These are phyloP conservation scores for Cochlearius cochlearius DNA, from an alignment of 2,113 vertebrate species.

Conservation along the genomic window DNA sequence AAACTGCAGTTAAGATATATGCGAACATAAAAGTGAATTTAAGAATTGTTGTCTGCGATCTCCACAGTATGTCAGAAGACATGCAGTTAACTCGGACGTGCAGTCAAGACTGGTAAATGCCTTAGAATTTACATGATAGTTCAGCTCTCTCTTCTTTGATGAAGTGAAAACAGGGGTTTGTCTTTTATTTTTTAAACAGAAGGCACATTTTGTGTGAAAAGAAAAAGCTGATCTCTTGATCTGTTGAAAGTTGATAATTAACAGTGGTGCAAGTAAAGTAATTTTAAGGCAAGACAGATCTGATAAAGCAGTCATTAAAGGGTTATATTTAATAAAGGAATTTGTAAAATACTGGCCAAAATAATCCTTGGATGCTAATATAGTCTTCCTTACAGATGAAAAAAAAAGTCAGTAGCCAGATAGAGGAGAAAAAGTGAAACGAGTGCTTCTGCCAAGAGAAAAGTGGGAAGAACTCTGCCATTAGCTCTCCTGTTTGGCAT, in stretches of 20 bases:
- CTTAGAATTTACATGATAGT: background rate
- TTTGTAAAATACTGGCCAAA: background rate
- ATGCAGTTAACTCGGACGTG: accelerated
- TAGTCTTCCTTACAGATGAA: background rate
- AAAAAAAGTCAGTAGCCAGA: background rate
- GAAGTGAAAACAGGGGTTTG: background rate
- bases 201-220: background rate
- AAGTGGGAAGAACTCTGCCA: background rate
- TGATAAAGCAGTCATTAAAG: background rate
- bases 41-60: background rate
- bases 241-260: background rate
- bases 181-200: background rate
- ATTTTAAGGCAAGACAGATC: background rate
- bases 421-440: background rate
- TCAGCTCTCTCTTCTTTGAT: background rate
- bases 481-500: background rate
- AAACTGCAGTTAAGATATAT: background rate
- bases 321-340: background rate
- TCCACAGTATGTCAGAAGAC: background rate
- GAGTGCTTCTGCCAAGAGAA: background rate
- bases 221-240: background rate
- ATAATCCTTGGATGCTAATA: background rate
- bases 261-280: background rate
- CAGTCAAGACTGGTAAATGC: background rate
- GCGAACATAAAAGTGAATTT: background rate